A percentile compares a stretch with the other conserved stretches of the same genome.
Evolutionary conservation across 2,113 vertebrate species (phyloP).

Genomic region (Chionis minor): DNA sequence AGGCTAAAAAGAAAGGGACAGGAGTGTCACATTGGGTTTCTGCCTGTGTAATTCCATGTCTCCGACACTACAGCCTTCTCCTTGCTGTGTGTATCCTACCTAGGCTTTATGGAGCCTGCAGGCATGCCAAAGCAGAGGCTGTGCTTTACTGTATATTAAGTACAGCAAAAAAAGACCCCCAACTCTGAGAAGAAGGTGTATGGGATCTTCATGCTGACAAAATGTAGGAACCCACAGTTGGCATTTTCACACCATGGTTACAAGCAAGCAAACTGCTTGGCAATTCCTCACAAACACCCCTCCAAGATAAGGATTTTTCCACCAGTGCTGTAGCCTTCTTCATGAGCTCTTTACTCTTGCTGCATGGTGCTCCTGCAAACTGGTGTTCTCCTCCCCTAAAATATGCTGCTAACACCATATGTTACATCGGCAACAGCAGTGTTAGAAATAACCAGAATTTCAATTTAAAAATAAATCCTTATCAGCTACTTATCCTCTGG

Average conservation of each 20-base stretch:
- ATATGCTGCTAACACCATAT: neutral
- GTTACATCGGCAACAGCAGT: neutral
- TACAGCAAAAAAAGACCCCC: neutral
- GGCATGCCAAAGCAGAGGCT: neutral
- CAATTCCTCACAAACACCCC: neutral
- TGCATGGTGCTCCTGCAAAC: neutral
- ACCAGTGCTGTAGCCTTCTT: neutral
- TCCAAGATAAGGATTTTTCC: neutral
- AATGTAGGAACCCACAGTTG: neutral
- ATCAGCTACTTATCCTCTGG: neutral
- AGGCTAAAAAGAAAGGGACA: neutral
- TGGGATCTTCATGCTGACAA: neutral
- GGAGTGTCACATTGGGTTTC: neutral
- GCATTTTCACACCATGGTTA: neutral
- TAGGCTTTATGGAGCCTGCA: neutral
- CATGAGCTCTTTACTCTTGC: neutral
- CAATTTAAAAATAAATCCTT: neutral
- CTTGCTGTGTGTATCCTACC: neutral
- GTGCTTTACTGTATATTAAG: neutral
- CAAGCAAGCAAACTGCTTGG: neutral
- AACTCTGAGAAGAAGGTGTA: neutral
- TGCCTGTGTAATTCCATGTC: neutral
- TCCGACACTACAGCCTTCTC: neutral
- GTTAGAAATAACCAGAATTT: neutral
- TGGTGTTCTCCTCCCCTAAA: neutral